phyloP scores from a whole-genome alignment of 2,113 vertebrate genomes.

The Gymnarchus niloticus region DNA sequence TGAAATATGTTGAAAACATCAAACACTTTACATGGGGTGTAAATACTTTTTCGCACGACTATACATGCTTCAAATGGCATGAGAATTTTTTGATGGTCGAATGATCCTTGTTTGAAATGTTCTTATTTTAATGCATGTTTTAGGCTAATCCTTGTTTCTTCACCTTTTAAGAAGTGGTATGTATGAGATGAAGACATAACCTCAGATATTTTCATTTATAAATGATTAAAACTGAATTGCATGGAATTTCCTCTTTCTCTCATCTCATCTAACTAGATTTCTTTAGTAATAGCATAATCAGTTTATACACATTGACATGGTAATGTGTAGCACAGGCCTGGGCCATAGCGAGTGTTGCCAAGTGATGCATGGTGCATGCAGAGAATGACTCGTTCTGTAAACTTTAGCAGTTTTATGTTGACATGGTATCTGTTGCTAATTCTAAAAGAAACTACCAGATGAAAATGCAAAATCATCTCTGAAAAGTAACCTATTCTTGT shows the following conservation, averaged over 20 bases:
- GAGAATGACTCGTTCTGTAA: constrained; percentile 10
- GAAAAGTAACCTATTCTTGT: too few relatives aligned
- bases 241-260: too few relatives aligned
- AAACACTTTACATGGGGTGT: not conserved
- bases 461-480: too few relatives aligned
- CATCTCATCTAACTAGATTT: not conserved
- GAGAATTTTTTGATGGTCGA: not conserved
- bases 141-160: constrained; percentile 15
- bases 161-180: constrained; percentile 16
- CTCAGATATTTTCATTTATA: not conserved
- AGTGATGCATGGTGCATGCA: constrained; percentile 41
- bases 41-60: not conserved
- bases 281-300: not conserved
- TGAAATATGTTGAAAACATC: not conserved
- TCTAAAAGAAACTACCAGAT: too few relatives aligned
- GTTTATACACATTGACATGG: constrained; percentile 22
- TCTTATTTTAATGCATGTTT: constrained; percentile 27
- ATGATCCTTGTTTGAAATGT: not conserved
- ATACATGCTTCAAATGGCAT: not conserved
- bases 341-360: too few relatives aligned
- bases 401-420: not conserved
- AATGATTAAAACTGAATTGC: too few relatives aligned
- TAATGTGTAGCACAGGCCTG: too few relatives aligned
- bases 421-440: not conserved
- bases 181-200: constrained; percentile 13